Percentiles rank a stretch among this genome's conserved stretches.
These are phyloP conservation scores for Heliocidaris tuberculata DNA, from an alignment of 35 echinoderm and acorn worm genomes.

Conservation along the genomic window DNA sequence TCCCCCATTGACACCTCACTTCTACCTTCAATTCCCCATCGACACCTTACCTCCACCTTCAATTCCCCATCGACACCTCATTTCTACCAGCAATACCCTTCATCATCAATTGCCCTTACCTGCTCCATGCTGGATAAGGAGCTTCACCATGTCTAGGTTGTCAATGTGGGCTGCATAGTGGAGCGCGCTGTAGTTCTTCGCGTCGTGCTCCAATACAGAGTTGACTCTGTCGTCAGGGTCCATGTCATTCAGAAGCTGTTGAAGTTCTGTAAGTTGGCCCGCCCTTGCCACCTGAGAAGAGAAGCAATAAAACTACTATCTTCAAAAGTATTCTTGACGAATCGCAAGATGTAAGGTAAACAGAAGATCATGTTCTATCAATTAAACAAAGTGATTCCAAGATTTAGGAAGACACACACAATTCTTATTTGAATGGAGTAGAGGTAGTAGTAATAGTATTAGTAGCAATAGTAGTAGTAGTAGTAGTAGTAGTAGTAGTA, in stretches of 20 bases:
- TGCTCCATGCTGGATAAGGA: background rate
- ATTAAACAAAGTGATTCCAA: background rate
- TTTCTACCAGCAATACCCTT: too few relatives aligned
- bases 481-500: too few relatives aligned
- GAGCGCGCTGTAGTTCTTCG: slow-evolving; percentile 12
- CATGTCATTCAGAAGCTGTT: background rate
- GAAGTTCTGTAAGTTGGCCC: background rate
- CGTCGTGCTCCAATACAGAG: background rate
- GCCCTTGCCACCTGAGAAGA: background rate
- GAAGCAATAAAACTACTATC: background rate
- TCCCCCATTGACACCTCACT: too few relatives aligned
- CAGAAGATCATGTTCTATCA: too few relatives aligned
- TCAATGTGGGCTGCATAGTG: slow-evolving; percentile 1
- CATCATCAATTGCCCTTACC: background rate
- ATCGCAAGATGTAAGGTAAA: too few relatives aligned
- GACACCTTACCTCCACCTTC: background rate
- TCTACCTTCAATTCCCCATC: background rate
- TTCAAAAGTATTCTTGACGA: too few relatives aligned
- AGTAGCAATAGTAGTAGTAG: too few relatives aligned
- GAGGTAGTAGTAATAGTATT: too few relatives aligned
- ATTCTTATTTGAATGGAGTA: too few relatives aligned
- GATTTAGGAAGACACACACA: too few relatives aligned
- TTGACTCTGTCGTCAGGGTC: background rate
- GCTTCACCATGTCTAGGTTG: slow-evolving; percentile 23
- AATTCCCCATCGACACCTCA: background rate